A percentile compares a stretch with the other conserved stretches of the same genome.
These are phyloP conservation scores for Macrophya alboannulata DNA, from an alignment of 2,888 invertebrate genomes.

Conservation along the genomic window DNA sequence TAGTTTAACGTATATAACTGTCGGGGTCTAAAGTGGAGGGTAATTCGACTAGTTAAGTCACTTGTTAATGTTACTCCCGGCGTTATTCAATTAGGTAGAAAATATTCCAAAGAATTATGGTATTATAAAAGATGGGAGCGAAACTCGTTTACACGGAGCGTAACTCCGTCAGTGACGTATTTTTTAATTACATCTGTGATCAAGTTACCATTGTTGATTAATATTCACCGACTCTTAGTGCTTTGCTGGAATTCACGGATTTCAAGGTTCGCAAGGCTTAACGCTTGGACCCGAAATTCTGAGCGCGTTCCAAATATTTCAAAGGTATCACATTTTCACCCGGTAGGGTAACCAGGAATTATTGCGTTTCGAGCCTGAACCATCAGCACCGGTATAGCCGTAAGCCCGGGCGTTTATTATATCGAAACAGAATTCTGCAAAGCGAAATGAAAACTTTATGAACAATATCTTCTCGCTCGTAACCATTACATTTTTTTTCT, in stretches of 20 bases:
- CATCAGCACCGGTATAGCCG: background rate
- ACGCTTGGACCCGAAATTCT: constrained; percentile 18
- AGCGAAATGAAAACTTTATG: background rate
- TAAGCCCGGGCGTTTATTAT: background rate
- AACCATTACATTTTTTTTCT: background rate
- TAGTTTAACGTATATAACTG: background rate
- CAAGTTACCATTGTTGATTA: constrained; percentile 8
- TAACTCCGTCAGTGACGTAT: background rate
- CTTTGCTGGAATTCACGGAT: constrained; percentile 8
- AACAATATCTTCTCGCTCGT: background rate
- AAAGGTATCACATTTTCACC: background rate
- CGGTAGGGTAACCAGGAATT: constrained; percentile 41
- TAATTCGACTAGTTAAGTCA: constrained; percentile 10
- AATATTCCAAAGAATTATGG: background rate
- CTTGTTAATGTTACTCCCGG: background rate
- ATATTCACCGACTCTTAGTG: too few species aligned
- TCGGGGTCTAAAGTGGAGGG: background rate
- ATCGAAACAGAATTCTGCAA: background rate
- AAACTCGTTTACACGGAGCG: background rate
- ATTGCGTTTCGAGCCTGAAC: constrained; percentile 18
- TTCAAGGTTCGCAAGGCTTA: constrained; percentile 30
- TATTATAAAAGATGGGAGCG: background rate
- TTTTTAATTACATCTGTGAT: constrained; percentile 12
- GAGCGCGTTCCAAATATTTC: constrained; percentile 38
- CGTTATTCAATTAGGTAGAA: constrained; percentile 4